A percentile compares a stretch with the other conserved stretches of the same genome.
phyloP scores from a whole-genome alignment of 1,140 invertebrate genomes.

The Zelostemma sp. region DNA sequence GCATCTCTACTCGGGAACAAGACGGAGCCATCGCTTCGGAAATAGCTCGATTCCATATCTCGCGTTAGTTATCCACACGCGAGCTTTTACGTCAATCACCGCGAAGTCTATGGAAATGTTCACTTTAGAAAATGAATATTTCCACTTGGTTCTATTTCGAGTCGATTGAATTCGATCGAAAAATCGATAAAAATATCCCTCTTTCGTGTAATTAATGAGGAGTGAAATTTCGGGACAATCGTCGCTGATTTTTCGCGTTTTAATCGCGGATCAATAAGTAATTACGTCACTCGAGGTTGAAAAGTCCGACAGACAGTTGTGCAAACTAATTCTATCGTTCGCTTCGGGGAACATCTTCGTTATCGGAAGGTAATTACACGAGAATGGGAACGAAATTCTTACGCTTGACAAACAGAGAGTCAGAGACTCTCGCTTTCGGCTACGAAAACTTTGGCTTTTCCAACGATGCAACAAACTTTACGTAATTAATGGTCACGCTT shows the following conservation, averaged over 20 bases:
- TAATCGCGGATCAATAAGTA: not conserved
- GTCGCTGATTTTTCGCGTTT: not conserved
- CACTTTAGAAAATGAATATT: not conserved
- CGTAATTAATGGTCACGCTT: not conserved
- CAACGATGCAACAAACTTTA: not conserved
- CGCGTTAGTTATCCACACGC: conserved; percentile 8
- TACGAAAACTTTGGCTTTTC: not conserved
- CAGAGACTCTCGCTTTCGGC: not conserved
- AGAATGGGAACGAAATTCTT: conserved; percentile 1
- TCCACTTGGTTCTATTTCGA: not conserved
- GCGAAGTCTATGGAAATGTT: not conserved
- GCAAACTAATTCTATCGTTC: not conserved
- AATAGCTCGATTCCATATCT: conserved; percentile 11
- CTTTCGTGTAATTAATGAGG: too few relatives aligned
- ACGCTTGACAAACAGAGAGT: conserved; percentile 1
- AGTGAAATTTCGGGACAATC: too few relatives aligned
- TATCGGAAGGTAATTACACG: not conserved
- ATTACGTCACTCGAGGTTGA: not conserved
- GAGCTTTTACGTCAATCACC: conserved; percentile 6
- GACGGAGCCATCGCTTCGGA: conserved; percentile 1
- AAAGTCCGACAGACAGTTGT: not conserved
- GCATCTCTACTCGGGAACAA: conserved; percentile 1
- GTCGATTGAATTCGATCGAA: not conserved
- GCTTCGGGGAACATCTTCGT: not conserved
- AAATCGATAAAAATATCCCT: too few relatives aligned